Conservation (phyloP, 1,140 invertebrate genomes). For the Pseudomyrmex pallidus region DNA sequence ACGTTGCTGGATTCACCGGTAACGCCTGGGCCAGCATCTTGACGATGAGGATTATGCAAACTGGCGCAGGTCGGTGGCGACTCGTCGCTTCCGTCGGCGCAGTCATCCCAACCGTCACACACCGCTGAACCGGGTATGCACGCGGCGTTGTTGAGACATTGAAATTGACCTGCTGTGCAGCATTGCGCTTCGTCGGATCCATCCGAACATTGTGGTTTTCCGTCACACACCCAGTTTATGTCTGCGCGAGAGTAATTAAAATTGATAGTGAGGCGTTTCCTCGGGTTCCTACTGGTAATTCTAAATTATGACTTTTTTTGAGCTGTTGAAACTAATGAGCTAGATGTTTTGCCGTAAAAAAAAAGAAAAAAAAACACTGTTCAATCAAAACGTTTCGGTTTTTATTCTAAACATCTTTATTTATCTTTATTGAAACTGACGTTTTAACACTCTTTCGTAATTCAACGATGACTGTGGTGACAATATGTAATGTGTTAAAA, state of each 20-base stretch:
- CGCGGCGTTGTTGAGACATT: constrained; percentile 87
- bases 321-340: no score
- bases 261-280: no score
- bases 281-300: no score
- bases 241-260: constrained; percentile 65
- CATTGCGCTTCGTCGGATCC: constrained; percentile 88
- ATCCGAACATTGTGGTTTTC: constrained; percentile 90
- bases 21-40: constrained; percentile 68
- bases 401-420: no score
- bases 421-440: no score
- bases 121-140: constrained; percentile 87
- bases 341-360: no score
- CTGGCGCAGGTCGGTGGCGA: constrained; percentile 86
- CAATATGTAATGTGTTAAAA: no score
- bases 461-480: no score
- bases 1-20: constrained; percentile 83
- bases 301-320: no score
- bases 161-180: constrained; percentile 87
- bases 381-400: no score
- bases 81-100: constrained; percentile 91
- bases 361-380: no score
- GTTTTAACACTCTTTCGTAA: no score
- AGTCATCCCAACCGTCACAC: constrained; percentile 90
- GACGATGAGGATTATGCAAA: constrained; percentile 74
- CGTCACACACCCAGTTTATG: constrained; percentile 89